Base-by-base conservation (phyloP, 2,797 vertebrate species). In the Tadarida brasiliensis region DNA sequence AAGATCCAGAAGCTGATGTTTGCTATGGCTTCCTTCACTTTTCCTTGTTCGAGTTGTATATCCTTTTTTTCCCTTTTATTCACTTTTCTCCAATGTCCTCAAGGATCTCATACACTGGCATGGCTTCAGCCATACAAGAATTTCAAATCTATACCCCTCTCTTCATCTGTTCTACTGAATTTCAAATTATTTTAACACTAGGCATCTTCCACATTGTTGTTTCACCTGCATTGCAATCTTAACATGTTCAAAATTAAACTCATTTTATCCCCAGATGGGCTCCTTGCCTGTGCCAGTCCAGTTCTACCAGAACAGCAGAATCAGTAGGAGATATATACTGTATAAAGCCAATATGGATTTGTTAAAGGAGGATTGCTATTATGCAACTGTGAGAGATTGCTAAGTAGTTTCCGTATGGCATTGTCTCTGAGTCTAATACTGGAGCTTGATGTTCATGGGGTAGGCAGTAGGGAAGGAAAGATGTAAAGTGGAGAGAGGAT, bases 1-100 rank as follows among this genome's bases (percentile, higher is more conserved):
- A 90, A 85, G n/a, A 95, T 87, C 20, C 28, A 56, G 51, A 92
- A 84, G 33, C 20, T 87, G 9, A 71, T 81, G 20, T 71, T 95
- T 73, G 44, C n/a, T 87, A 6, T 76, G 56, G 26, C 84, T 91
- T 94, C 67, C 65, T 90, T 95, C n/a, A 22, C 7, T 44, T 39
- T 61, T 33, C 49, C 51, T 24, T 39, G 3, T 94, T 90, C 59
- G 1, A 54, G 11, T 76, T 87, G 44, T 30, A 6, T 91, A 80
- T 65, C 5, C 30, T 78, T n/a, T 56, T 56, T 63, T 39, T 14
- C 10, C 16, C 26, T 44, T 74, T 76, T 68, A 49, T 86, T 76
- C 49, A 17, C 47, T 71, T 80, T 44, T 10, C 49, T 78, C 24
- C 82, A 78, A 1, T 47, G 76, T 88, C 70, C 30, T 92, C 51